Evolutionary conservation across 1,140 invertebrate genomes (phyloP).

Genomic region (Drosophila paulistorum): DNA sequence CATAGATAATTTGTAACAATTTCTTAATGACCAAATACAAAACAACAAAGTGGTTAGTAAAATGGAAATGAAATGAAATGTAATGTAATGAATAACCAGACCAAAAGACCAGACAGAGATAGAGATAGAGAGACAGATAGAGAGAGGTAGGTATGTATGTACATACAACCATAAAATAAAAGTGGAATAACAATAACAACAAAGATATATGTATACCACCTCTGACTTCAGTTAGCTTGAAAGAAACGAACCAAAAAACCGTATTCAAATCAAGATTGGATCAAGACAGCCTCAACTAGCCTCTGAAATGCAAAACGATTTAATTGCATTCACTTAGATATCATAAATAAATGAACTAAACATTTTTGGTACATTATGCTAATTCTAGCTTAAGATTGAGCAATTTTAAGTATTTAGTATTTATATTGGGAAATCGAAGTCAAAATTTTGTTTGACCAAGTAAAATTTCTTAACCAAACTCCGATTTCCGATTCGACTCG

Average conservation of each 20-base stretch:
- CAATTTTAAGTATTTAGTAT: no score
- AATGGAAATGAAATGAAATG: conserved; percentile 39
- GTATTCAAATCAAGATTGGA: conserved; percentile 7
- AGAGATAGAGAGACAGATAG: neutral
- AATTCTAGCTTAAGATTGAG: no score
- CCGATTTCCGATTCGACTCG: no score
- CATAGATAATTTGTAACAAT: conserved; percentile 57
- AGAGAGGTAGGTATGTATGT: neutral
- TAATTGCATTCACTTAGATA: neutral
- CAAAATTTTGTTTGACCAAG: no score
- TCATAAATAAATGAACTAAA: neutral
- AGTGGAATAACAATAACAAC: conserved; percentile 8
- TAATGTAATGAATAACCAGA: conserved; percentile 28
- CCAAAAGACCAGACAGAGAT: conserved; percentile 1
- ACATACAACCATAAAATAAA: neutral
- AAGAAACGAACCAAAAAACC: neutral
- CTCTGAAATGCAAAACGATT: neutral
- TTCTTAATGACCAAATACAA: conserved; percentile 52
- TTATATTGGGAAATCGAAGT: no score
- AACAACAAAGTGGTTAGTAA: conserved; percentile 18
- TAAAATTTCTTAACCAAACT: no score
- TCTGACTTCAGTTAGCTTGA: neutral
- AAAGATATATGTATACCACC: neutral
- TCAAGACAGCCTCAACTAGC: conserved; percentile 4
- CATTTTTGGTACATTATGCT: no score